These are phyloP conservation scores for Chiloscyllium punctatum DNA, from an alignment of 2,797 vertebrate species.

Conservation along the genomic window DNA sequence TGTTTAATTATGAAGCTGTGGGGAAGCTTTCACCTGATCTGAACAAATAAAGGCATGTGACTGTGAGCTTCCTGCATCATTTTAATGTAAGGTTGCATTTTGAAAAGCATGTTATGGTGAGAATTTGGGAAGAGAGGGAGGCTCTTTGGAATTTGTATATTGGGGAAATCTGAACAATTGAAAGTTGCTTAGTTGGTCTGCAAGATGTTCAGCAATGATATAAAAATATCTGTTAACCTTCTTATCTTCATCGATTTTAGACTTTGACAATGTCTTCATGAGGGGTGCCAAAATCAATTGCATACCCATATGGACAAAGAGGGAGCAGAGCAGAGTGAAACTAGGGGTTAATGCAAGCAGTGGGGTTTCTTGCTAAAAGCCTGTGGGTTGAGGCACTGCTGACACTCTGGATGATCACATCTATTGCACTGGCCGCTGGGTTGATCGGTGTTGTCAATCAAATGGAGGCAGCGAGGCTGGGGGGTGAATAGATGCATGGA, in stretches of 20 bases:
- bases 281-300: not conserved
- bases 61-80: conserved; percentile 42
- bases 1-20: conserved; percentile 43
- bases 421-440: no score
- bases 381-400: no score
- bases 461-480: no score
- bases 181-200: no score
- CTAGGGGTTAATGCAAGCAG: no score
- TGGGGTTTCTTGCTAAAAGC: no score
- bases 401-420: no score
- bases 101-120: conserved; percentile 2
- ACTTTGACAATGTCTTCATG: not conserved
- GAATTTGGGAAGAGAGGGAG: not conserved
- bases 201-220: not conserved
- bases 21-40: conserved; percentile 38
- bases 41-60: conserved; percentile 25
- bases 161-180: not conserved
- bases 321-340: no score
- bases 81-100: conserved; percentile 42
- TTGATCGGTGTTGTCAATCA: no score
- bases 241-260: not conserved
- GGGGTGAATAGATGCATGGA: no score
- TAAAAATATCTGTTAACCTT: not conserved
- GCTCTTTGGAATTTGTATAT: not conserved
- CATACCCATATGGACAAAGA: not conserved